These are phyloP conservation scores for Ptychadena robeensis DNA, from an alignment of 2,797 vertebrate genomes.

Conservation along the genomic window DNA sequence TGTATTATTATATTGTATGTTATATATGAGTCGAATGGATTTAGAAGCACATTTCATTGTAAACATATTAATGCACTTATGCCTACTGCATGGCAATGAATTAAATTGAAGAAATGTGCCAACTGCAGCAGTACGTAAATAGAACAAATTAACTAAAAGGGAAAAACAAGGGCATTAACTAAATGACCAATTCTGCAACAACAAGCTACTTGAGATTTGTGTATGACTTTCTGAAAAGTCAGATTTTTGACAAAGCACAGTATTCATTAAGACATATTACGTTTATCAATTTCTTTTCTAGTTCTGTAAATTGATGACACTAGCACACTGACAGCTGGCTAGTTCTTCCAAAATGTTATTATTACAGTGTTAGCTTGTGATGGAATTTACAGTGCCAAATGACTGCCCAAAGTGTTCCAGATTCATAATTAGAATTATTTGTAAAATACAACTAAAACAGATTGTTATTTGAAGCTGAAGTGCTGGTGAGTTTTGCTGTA, in stretches of 20 bases:
- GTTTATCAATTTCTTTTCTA: not conserved
- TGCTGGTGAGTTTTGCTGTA: not conserved
- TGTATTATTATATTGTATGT: no score
- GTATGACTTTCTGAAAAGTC: not conserved
- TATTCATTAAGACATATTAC: not conserved
- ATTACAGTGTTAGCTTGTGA: not conserved
- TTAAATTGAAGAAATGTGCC: no score
- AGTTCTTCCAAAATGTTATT: not conserved
- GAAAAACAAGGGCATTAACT: not conserved
- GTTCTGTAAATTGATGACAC: not conserved
- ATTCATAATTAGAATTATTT: not conserved
- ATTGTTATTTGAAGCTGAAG: not conserved
- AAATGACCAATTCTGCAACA: not conserved
- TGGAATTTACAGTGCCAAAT: not conserved
- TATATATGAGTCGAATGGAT: no score
- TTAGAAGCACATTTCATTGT: no score
- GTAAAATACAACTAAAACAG: no score
- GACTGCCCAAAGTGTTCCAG: not conserved
- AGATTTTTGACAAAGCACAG: not conserved
- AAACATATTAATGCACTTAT: no score
- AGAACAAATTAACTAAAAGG: not conserved
- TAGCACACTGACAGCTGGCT: constrained; percentile 9
- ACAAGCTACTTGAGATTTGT: not conserved
- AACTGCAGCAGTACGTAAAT: not conserved
- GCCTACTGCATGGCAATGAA: not conserved